Conservation (phyloP, 2,797 vertebrate species). For the Arrhamphus sclerolepis region DNA sequence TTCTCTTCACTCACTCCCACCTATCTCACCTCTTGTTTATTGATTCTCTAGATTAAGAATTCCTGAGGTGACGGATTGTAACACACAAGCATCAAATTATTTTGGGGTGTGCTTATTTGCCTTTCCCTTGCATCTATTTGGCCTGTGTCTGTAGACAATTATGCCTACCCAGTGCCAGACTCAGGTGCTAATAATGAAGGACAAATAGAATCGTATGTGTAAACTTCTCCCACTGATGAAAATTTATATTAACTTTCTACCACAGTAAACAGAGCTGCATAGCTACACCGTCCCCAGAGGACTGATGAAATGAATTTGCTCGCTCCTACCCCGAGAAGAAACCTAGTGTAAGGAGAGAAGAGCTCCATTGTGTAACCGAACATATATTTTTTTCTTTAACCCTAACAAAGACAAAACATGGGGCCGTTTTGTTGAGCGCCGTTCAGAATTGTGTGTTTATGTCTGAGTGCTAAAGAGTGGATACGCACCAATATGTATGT, state of each 20-base stretch:
- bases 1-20: constrained; percentile 37
- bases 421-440: constrained; percentile 92
- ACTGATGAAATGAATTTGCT: constrained; percentile 99
- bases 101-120: constrained; percentile 99
- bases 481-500: constrained; percentile 20
- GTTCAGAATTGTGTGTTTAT: constrained; percentile 72
- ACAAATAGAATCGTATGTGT: constrained; percentile 99
- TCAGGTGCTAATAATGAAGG: constrained; percentile 99
- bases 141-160: constrained; percentile 99
- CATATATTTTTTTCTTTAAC: constrained; percentile 83
- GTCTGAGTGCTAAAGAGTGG: constrained; percentile 45
- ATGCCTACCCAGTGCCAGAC: constrained; percentile 97
- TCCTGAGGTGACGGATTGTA: constrained; percentile 97
- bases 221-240: constrained; percentile 99
- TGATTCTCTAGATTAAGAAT: constrained; percentile 99
- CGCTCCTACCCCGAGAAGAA: constrained; percentile 94
- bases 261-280: constrained; percentile 99
- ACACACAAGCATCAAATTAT: constrained; percentile 99
- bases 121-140: constrained; percentile 99
- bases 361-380: constrained; percentile 93
- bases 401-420: constrained; percentile 89
- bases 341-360: constrained; percentile 60
- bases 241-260: constrained; percentile 99
- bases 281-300: constrained; percentile 97
- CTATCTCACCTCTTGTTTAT: constrained; percentile 96